Conservation (phyloP, 2,888 invertebrate genomes). For the Morinoia aosen region DNA sequence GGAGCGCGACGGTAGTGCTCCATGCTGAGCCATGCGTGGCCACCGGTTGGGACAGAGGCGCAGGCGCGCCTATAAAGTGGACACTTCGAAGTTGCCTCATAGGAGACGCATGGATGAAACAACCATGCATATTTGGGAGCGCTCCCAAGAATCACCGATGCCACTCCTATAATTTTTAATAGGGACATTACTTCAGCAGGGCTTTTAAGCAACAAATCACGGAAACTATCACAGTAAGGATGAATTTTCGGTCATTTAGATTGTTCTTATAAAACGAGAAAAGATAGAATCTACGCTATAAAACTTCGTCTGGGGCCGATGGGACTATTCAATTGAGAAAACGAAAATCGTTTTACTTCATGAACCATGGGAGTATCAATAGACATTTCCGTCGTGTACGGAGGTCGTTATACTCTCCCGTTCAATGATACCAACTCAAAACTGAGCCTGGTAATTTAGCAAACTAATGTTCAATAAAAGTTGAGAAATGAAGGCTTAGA, state of each 20-base stretch:
- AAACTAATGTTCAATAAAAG: slow-evolving; percentile 27
- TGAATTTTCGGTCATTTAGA: not conserved
- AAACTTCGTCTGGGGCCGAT: not conserved
- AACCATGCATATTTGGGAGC: too few species aligned
- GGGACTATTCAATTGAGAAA: not conserved
- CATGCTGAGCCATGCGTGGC: too few species aligned
- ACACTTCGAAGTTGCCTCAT: too few species aligned
- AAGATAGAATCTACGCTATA: not conserved
- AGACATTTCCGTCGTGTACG: not conserved
- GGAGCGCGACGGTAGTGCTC: too few species aligned
- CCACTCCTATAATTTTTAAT: too few species aligned
- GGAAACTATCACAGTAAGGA: not conserved
- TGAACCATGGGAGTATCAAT: not conserved
- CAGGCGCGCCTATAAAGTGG: too few species aligned
- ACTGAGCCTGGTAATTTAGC: not conserved
- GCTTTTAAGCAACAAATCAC: not conserved
- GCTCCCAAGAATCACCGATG: too few species aligned
- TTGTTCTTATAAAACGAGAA: not conserved
- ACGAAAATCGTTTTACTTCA: not conserved
- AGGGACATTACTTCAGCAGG: not conserved
- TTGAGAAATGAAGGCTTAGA: not conserved
- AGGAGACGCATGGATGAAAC: too few species aligned
- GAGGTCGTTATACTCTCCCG: not conserved
- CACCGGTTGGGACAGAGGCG: too few species aligned
- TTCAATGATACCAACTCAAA: slow-evolving; percentile 23